Percentiles rank a stretch among this genome's conserved stretches.
phyloP scores from a whole-genome alignment of 2,113 vertebrate species.

The Sebastes fasciatus region DNA sequence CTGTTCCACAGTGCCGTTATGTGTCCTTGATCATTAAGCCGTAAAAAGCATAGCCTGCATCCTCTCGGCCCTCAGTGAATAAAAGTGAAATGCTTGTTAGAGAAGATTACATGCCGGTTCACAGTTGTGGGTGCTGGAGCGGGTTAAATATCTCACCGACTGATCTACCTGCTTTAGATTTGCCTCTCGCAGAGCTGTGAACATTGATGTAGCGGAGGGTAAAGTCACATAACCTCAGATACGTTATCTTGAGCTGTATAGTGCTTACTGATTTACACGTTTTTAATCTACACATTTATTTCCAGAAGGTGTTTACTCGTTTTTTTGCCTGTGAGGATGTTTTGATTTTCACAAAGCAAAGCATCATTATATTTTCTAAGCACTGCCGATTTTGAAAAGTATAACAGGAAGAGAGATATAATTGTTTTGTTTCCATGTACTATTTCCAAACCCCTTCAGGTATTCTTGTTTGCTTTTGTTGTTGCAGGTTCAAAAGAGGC shows the following conservation, averaged over 20 bases:
- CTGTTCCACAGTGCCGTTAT: conserved; percentile 68
- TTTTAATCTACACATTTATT: neutral
- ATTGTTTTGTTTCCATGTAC: conserved; percentile 11
- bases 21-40: conserved; percentile 70
- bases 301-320: conserved; percentile 1
- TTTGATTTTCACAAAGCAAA: neutral
- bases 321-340: neutral
- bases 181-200: neutral
- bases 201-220: neutral
- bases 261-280: neutral
- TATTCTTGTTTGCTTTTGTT: conserved; percentile 51
- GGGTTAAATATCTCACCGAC: conserved; percentile 36
- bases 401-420: neutral
- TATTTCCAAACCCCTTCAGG: conserved; percentile 31
- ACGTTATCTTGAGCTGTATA: neutral
- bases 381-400: neutral
- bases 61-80: conserved; percentile 34
- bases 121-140: conserved; percentile 36
- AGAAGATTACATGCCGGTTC: conserved; percentile 32
- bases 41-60: conserved; percentile 49
- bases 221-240: conserved; percentile 20
- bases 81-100: conserved; percentile 57
- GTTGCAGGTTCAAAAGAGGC: conserved; percentile 89
- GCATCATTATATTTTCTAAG: neutral
- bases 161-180: conserved; percentile 32